These are phyloP conservation scores for Coendou prehensilis DNA, from an alignment of 2,797 vertebrate genomes.

Conservation along the genomic window DNA sequence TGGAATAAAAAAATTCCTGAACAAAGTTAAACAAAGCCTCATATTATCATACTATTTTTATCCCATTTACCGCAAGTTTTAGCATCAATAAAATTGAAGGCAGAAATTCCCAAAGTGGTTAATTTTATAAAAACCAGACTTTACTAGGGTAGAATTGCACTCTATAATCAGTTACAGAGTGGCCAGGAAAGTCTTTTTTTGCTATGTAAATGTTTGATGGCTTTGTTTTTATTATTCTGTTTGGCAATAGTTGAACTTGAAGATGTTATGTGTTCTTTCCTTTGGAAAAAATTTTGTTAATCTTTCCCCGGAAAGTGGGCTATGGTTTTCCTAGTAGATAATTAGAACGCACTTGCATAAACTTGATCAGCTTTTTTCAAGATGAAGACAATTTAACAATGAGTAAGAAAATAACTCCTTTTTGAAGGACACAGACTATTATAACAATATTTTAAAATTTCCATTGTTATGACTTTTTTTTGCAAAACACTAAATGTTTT, in stretches of 20 bases:
- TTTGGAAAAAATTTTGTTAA: neutral
- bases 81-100: neutral
- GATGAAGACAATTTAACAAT: constrained; percentile 29
- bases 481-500: neutral
- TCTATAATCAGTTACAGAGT: neutral
- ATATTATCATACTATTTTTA: neutral
- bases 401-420: neutral
- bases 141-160: neutral
- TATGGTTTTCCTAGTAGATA: constrained; percentile 27
- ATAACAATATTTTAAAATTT: constrained; percentile 43
- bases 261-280: neutral
- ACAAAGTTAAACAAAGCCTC: neutral
- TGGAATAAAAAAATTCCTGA: neutral
- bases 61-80: constrained; percentile 23
- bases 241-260: constrained; percentile 46
- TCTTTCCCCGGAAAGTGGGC: neutral
- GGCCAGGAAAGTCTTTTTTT: neutral
- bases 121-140: constrained; percentile 25
- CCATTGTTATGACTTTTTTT: neutral
- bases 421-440: constrained; percentile 12
- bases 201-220: neutral
- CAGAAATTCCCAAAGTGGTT: constrained; percentile 32
- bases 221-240: constrained; percentile 39
- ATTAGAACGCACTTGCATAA: constrained; percentile 30
- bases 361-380: neutral